Base-by-base conservation (phyloP, 2,797 vertebrate genomes). In the Coregonus sp. region DNA sequence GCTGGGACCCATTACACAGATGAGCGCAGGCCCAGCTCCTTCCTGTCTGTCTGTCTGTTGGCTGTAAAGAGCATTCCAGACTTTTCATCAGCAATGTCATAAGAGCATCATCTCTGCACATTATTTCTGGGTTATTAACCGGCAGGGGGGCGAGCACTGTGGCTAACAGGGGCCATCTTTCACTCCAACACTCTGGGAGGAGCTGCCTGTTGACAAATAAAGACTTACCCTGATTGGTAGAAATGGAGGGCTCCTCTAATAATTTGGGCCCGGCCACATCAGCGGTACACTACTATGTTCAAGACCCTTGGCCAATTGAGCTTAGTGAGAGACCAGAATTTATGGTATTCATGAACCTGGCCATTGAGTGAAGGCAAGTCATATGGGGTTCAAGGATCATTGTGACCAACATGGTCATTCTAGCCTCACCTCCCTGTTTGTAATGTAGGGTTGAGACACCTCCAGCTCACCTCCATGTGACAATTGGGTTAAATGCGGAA, bases 61-160 rank as follows among this genome's bases (percentile, higher is more conserved):
- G 82, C 88, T 77, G 86, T 84, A 85, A 76, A 82, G 85, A 87
- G 88, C 86, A 84, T 87, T 90, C 86, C 84, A 83, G 81, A 84
- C 86, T 87, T 89, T 91, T 92, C 88, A 91, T 91, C 93, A 91
- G 86, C 90, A 92, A 92, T 92, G 90, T 90, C 91, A 93, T 94
- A 92, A 92, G 84, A 80, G 87, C 86, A 85, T 92, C 91, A 88
- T 92, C 88, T 87, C 82, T 82, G 86, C 82, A 81, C 89, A 90
- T 91, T 92, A 92, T 92, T 92, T 93, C 91, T 91, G 91, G 90
- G 89, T 92, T 93, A 93, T 94, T 93, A 86, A 92, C 88, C 91
- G 70, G 89, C 88, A 84, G 84, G 86, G 83, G 37, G 88, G 86
- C 77, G 65, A 89, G 78, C 84, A 73, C 83, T 82, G 82, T 40